phyloP scores from a whole-genome alignment of 2,888 invertebrate genomes.

The Papilio demoleus region DNA sequence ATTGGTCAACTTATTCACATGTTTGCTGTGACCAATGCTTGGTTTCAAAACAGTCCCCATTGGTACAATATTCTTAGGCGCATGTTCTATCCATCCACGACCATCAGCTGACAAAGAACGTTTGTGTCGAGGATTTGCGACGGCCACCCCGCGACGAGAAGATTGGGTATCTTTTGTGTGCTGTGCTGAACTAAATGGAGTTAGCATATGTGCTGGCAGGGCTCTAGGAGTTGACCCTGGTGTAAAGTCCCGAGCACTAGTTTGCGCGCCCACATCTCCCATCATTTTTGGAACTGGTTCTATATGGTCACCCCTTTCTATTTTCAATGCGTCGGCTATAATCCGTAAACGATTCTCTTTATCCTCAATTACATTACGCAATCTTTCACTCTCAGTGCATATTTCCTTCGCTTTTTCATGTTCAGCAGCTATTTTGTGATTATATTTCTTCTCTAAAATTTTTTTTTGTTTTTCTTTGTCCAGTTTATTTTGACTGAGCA shows the following conservation, averaged over 20 bases:
- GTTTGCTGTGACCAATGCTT: constrained; percentile 90
- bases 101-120: constrained; percentile 92
- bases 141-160: constrained; percentile 85
- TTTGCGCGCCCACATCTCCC: constrained; percentile 70
- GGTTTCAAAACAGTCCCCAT: constrained; percentile 96
- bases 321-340: constrained; percentile 69
- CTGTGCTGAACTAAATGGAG: constrained; percentile 68
- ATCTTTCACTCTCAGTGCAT: constrained; percentile 65
- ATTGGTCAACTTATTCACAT: constrained; percentile 91
- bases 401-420: constrained; percentile 90
- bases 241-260: constrained; percentile 66
- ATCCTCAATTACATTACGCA: constrained; percentile 69
- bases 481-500: constrained; percentile 85
- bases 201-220: constrained; percentile 72
- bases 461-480: constrained; percentile 87
- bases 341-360: constrained; percentile 76
- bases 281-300: constrained; percentile 54
- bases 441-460: constrained; percentile 82
- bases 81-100: constrained; percentile 94
- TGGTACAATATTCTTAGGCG: constrained; percentile 90
- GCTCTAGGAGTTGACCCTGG: constrained; percentile 77
- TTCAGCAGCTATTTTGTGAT: constrained; percentile 86
- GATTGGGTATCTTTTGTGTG: constrained; percentile 68
- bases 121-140: constrained; percentile 88
- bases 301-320: constrained; percentile 60